Evolutionary conservation across 2,113 vertebrate genomes (phyloP).

Genomic region (Hoplias malabaricus): DNA sequence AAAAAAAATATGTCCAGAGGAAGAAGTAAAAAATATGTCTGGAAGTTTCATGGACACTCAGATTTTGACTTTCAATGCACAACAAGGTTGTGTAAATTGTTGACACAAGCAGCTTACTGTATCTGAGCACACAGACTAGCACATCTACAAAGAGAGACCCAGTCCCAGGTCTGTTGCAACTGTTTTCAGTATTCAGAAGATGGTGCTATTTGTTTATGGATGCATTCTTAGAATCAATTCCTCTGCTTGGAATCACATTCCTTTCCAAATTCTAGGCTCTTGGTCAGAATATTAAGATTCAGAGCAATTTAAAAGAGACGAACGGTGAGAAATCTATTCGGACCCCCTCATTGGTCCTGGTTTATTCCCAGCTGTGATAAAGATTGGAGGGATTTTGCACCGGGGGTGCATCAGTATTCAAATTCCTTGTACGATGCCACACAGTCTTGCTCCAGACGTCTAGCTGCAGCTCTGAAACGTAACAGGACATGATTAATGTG

Average conservation of each 20-base stretch:
- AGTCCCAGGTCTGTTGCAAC: slow-evolving; percentile 35
- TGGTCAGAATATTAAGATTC: slow-evolving; percentile 57
- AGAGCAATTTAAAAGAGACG: slow-evolving; percentile 53
- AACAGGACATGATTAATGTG: slow-evolving; percentile 42
- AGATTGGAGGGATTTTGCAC: slow-evolving; percentile 2
- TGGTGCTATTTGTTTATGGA: slow-evolving; percentile 75
- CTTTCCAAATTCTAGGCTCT: slow-evolving; percentile 6
- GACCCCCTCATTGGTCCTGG: neutral
- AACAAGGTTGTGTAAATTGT: neutral
- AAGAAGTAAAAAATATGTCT: neutral
- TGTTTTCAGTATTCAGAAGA: slow-evolving; percentile 73
- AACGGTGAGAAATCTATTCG: neutral
- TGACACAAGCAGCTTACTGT: neutral
- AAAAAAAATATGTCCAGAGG: slow-evolving; percentile 36
- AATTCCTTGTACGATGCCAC: neutral
- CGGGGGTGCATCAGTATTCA: neutral
- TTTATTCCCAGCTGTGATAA: neutral
- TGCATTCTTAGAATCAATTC: slow-evolving; percentile 67
- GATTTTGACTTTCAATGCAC: slow-evolving; percentile 7
- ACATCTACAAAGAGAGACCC: neutral
- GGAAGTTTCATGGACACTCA: slow-evolving; percentile 26
- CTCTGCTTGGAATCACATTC: slow-evolving; percentile 8
- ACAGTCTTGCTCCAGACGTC: neutral
- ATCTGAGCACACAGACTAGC: neutral
- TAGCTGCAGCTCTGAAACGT: slow-evolving; percentile 12